These are phyloP conservation scores for Hipparchia sbordonii DNA, from an alignment of 2,888 invertebrate genomes.

Conservation along the genomic window DNA sequence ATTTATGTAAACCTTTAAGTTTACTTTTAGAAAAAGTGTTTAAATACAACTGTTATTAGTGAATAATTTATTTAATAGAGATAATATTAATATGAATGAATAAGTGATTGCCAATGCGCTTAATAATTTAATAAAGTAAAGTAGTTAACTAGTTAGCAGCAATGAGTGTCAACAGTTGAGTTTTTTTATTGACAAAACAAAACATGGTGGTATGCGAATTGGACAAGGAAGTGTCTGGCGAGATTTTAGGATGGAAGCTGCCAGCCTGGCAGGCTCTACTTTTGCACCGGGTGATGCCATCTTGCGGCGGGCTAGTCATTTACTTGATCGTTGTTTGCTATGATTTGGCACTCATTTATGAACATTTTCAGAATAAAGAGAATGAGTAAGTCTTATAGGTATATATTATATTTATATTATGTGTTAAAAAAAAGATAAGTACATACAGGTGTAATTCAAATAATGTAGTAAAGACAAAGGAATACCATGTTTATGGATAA, in stretches of 20 bases:
- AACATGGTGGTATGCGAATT: constrained; percentile 73
- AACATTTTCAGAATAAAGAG: constrained; percentile 84
- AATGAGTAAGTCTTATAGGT: constrained; percentile 65
- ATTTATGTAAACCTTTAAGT: background rate
- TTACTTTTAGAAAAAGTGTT: background rate
- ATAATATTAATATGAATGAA: background rate
- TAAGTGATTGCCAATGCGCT: background rate
- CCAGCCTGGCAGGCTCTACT: constrained; percentile 73
- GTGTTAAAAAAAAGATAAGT: no score
- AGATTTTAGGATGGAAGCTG: constrained; percentile 67
- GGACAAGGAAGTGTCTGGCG: constrained; percentile 70
- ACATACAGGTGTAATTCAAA: no score
- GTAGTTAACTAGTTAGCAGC: background rate
- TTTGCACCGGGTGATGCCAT: constrained; percentile 69
- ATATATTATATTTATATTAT: background rate
- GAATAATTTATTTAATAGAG: background rate
- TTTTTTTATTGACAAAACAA: constrained; percentile 11
- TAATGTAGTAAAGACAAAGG: no score
- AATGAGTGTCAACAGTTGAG: constrained; percentile 21
- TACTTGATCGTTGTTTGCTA: constrained; percentile 87
- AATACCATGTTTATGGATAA: no score
- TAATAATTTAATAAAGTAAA: background rate
- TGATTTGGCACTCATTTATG: constrained; percentile 85
- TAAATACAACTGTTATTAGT: background rate
- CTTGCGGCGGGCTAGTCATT: constrained; percentile 81